Conservation (phyloP, 2,888 invertebrate species). For the Caenorhabditis japonica region DNA sequence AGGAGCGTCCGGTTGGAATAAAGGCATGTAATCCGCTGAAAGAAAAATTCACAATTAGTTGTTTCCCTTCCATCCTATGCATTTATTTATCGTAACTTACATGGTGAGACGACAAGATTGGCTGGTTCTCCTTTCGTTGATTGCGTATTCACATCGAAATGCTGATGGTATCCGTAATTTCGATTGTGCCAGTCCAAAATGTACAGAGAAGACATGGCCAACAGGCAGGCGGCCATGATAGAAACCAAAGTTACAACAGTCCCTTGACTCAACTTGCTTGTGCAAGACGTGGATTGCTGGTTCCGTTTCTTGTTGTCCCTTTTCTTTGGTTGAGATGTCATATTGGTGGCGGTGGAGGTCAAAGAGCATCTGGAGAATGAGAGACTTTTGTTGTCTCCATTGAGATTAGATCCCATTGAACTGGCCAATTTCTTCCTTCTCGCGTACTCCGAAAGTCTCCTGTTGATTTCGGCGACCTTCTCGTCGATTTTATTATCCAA, state of each 20-base stretch:
- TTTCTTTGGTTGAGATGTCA: constrained; percentile 8
- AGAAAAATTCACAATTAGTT: neutral
- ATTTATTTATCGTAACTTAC: constrained; percentile 9
- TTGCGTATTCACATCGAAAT: constrained; percentile 1
- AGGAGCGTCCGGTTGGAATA: constrained; percentile 58
- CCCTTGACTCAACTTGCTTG: constrained; percentile 90
- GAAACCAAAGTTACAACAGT: constrained; percentile 90
- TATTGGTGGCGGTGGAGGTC: constrained; percentile 48
- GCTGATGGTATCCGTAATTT: constrained; percentile 65
- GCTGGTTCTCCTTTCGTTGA: constrained; percentile 35
- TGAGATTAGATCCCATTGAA: constrained; percentile 54
- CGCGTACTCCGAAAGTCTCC: constrained; percentile 60
- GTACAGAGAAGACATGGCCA: constrained; percentile 93
- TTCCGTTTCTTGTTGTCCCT: constrained; percentile 8
- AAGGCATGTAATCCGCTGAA: constrained; percentile 48
- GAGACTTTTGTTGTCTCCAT: constrained; percentile 58
- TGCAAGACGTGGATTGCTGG: constrained; percentile 80
- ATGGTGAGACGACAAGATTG: constrained; percentile 38
- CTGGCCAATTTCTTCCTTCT: constrained; percentile 57
- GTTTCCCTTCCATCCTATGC: neutral
- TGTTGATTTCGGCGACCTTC: constrained; percentile 82
- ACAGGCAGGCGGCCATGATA: constrained; percentile 94
- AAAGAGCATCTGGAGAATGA: constrained; percentile 60
- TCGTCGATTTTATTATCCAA: constrained; percentile 94
- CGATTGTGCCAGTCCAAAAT: constrained; percentile 88